Evolutionary conservation across 92 coral and sea anemone species (phyloP), one percentile per base, ranked within the genome.

Genomic region (Palythoa grandis): DNA sequence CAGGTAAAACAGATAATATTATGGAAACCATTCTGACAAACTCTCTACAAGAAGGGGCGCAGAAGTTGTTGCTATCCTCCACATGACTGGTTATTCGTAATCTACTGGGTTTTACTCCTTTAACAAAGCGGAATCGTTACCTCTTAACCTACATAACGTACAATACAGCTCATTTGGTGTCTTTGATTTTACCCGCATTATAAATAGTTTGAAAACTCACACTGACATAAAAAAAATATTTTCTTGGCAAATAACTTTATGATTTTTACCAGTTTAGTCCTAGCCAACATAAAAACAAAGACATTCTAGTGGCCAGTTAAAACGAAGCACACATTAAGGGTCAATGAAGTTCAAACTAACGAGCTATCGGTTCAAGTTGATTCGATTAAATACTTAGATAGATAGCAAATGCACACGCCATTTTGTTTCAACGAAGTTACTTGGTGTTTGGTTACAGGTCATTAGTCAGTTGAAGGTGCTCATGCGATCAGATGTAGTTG

Each of bases 401-500:
- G 23, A 63, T 6, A 63, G 9, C 69, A 63, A 63, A 8, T 19
- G 1, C 7, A 6, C 6, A 63, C 69, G 25, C 1, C 23, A 19
- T 10, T 19, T 22, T 19, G 29, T 63, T n/a, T 63, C 22, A 63
- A 63, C 24, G 19, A 63, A 3, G 20, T 9, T 63, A 5, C 7
- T 5, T 19, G 23, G 9, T 63, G 29, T 86, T 16, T 70, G 14
- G 76, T 53, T 61, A 5, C 82, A 96, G 99, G 99, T 96, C 29
- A 96, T 96, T 5, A 90, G 94, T 65, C 99, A 96, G 79, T 91
- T 96, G 52, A 96, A 96, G 85, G 95, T 96, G 50, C 92, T 96
- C 12, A 96, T 96, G 99, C 89, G 99, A 37, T 96, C 99, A 52
- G 94, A 95, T 68, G 92, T 93, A 15, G 94, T 93, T 29, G 99